Conservation (phyloP, 2,797 vertebrate species). For the Odontamblyopus lacepedii region DNA sequence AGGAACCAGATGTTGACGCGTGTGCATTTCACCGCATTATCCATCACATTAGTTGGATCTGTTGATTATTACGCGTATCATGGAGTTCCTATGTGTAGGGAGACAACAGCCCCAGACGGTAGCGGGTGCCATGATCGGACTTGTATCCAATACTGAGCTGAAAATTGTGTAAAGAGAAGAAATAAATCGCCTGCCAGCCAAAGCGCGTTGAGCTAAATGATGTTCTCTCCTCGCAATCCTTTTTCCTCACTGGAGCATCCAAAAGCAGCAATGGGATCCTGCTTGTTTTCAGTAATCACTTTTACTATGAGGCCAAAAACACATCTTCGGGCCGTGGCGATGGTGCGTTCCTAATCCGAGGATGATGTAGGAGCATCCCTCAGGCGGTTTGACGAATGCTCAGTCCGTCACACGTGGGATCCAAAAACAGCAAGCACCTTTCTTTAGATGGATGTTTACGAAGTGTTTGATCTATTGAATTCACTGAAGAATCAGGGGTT, state of each 20-base stretch:
- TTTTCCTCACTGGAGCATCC: conserved; percentile 24
- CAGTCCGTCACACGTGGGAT: conserved; percentile 9
- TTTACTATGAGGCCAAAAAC: conserved; percentile 30
- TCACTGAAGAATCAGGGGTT: conserved; percentile 21
- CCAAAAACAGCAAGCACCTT: conserved; percentile 19
- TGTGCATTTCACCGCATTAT: conserved; percentile 23
- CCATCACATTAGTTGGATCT: conserved; percentile 20
- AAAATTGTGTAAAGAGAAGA: conserved; percentile 20
- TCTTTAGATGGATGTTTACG: conserved; percentile 24
- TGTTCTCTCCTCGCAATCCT: conserved; percentile 15
- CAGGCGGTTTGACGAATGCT: conserved; percentile 20
- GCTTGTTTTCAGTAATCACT: conserved; percentile 32
- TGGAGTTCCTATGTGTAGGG: conserved; percentile 10
- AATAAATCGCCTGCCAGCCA: conserved; percentile 23
- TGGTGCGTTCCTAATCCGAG: conserved; percentile 22
- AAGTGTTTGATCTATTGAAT: conserved; percentile 38
- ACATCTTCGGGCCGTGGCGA: conserved; percentile 25
- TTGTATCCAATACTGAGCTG: conserved; percentile 20
- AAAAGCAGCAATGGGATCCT: conserved; percentile 18
- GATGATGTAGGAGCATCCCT: conserved; percentile 20
- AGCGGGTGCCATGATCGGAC: conserved; percentile 7
- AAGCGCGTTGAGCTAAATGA: conserved; percentile 8
- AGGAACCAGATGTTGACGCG: conserved; percentile 45
- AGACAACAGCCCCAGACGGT: background rate
- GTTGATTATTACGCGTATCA: conserved; percentile 13